These are phyloP conservation scores for Notoglanidium macrostoma DNA, from an alignment of 2,797 vertebrate species.

Conservation along the genomic window DNA sequence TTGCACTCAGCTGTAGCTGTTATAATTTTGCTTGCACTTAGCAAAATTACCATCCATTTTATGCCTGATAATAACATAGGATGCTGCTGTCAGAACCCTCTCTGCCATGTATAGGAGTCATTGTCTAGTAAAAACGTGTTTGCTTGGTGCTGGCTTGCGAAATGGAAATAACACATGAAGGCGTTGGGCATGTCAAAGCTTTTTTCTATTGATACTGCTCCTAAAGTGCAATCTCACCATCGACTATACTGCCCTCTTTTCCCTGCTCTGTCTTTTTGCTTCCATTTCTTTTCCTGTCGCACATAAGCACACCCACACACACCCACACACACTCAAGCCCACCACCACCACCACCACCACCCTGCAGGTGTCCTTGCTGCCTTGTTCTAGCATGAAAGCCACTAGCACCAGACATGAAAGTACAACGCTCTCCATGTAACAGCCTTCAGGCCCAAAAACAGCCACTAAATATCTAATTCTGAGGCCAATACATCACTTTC, in stretches of 20 bases:
- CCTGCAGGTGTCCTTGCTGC: constrained; percentile 37
- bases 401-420: constrained; percentile 35
- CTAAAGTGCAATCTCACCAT: constrained; percentile 26
- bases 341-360: neutral
- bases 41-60: constrained; percentile 19
- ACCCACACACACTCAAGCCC: neutral
- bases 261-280: neutral
- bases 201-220: constrained; percentile 12
- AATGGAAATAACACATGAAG: constrained; percentile 28
- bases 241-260: neutral
- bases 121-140: constrained; percentile 17
- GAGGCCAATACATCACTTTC: constrained; percentile 17
- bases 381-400: constrained; percentile 45
- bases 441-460: constrained; percentile 42
- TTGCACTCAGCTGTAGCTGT: neutral
- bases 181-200: constrained; percentile 12
- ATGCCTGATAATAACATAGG: constrained; percentile 3
- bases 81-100: neutral
- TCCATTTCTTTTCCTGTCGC: constrained; percentile 2
- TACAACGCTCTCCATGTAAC: constrained; percentile 36
- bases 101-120: neutral
- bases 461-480: constrained; percentile 39
- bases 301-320: neutral
- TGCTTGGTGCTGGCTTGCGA: constrained; percentile 16
- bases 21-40: constrained; percentile 7